Evolutionary conservation across 2,888 invertebrate species (phyloP), one percentile per base, ranked within the genome.

Genomic region (Leptarthrus brevirostris): DNA sequence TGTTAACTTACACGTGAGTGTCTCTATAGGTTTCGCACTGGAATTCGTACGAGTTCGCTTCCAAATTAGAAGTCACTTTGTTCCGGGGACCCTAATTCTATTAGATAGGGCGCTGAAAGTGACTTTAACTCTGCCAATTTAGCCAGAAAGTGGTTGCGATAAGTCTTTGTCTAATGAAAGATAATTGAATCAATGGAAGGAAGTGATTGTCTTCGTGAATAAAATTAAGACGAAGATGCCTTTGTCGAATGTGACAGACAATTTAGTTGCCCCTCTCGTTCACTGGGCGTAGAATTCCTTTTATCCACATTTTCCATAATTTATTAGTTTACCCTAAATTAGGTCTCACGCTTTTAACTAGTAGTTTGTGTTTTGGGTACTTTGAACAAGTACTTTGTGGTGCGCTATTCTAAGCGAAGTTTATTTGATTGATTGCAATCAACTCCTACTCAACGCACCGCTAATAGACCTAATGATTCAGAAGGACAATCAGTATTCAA

Each of bases 181-280:
- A 72, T 58, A 72, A 72, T 72, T 72, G 72, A 72, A 26, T 72
- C 72, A 72, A 72, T 56, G 47, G 47, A 14, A 72, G 56, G 56
- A 72, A 72, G 56, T 72, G 54, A 54, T 44, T 71, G 54, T 44
- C 40, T 71, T 44, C 30, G 30, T 69, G 30, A 69, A 52, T 69
- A 52, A 69, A 69, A 52, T 49, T 52, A 47, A 44, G 26, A 47
- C 44, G 18, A 14, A 18, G n/a, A 10, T 2, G 8, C 26, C 26
- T 47, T n/a, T 40, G 64, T 3, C 16, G 3, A 47, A 47, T 47
- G 64, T 47, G 44, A 40, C 24, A 44, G 14, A 6, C 26, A 40
- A 47, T 14, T 66, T 22, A n/a, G n/a, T n/a, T n/a, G n/a, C n/a
- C n/a, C n/a, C n/a, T n/a, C n/a, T n/a, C n/a, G n/a, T n/a, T n/a